Percentiles rank a stretch among this genome's conserved stretches.
Conservation (phyloP, 1,140 invertebrate species). For the Dufourea novaeangliae region DNA sequence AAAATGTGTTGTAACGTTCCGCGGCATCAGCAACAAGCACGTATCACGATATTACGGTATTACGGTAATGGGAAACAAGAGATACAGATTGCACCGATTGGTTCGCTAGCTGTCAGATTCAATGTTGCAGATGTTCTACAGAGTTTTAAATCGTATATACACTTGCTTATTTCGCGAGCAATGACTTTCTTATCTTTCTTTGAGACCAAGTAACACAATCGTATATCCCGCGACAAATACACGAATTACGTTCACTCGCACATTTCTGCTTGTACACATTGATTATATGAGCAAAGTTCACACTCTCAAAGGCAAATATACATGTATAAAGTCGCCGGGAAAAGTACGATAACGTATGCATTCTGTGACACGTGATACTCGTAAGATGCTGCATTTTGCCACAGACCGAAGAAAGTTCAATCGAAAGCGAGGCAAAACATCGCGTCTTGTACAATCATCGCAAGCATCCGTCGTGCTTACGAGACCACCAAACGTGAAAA, state of each 20-base stretch:
- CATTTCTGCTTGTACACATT: background rate
- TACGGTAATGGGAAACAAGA: no score
- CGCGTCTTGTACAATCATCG: background rate
- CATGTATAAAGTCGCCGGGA: background rate
- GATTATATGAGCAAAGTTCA: background rate
- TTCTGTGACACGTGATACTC: conserved; percentile 25
- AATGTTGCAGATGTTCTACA: no score
- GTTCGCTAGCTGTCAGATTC: no score
- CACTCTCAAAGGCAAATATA: background rate
- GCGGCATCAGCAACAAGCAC: no score
- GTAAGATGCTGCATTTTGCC: background rate
- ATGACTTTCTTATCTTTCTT: no score
- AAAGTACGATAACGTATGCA: background rate
- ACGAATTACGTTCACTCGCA: background rate
- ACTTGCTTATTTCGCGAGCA: no score
- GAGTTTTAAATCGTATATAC: no score
- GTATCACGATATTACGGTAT: no score
- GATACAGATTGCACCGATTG: no score
- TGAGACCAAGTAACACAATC: no score
- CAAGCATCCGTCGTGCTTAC: background rate
- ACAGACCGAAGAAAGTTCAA: background rate
- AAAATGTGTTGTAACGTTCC: no score
- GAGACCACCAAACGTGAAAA: background rate
- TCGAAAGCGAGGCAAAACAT: background rate
- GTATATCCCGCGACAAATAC: no score